Conservation (phyloP, 2,113 vertebrate genomes). For the Corythornis cristatus region DNA sequence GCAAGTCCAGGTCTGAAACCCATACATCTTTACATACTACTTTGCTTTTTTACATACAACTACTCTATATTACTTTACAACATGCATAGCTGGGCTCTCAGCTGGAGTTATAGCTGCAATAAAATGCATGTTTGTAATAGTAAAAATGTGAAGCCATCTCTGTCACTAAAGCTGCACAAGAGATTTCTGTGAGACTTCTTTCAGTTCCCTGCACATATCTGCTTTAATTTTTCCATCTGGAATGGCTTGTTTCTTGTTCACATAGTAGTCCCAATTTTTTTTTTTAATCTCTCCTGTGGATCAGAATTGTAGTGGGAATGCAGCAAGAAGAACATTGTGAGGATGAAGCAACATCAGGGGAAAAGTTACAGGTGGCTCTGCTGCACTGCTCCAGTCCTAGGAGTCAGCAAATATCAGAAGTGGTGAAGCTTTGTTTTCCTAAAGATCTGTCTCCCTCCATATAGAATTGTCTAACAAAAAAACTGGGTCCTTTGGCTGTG, state of each 20-base stretch:
- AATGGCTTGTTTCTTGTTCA: background rate
- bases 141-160: background rate
- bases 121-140: background rate
- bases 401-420: background rate
- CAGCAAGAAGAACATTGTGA: background rate
- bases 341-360: background rate
- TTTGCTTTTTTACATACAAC: background rate
- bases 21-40: background rate
- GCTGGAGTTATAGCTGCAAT: background rate
- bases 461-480: background rate
- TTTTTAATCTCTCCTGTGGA: background rate
- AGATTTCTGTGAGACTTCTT: background rate
- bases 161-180: background rate
- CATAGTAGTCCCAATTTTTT: background rate
- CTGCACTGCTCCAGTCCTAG: background rate
- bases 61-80: background rate
- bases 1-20: background rate
- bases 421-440: background rate
- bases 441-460: background rate
- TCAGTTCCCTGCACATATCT: background rate
- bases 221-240: background rate
- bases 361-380: background rate
- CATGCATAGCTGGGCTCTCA: background rate
- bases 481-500: background rate
- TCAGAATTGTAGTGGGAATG: background rate